These are phyloP conservation scores for Corythornis madagascariensis DNA, from an alignment of 2,113 vertebrate genomes.

Conservation along the genomic window DNA sequence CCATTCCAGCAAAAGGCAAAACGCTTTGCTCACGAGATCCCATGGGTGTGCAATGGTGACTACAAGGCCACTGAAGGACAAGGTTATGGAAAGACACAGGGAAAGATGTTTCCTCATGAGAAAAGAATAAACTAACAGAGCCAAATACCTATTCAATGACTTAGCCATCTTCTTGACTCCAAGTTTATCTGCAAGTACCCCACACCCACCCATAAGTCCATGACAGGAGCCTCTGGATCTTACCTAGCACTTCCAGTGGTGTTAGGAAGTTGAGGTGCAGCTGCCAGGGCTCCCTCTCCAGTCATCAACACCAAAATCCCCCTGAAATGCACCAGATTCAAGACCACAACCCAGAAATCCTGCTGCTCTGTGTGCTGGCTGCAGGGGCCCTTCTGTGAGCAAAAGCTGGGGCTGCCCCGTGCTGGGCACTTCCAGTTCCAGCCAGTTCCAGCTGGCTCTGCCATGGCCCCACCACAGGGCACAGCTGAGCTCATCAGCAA, in stretches of 20 bases:
- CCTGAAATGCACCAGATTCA: rapidly evolving
- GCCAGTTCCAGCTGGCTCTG: rapidly evolving
- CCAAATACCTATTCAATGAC: rapidly evolving
- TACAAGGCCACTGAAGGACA: not conserved
- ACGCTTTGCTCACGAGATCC: not conserved
- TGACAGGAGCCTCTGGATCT: not conserved
- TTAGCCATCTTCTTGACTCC: not conserved
- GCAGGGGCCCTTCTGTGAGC: rapidly evolving
- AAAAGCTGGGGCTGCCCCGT: rapidly evolving
- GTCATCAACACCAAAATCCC: not conserved
- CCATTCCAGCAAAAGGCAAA: not conserved
- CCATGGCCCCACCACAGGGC: rapidly evolving
- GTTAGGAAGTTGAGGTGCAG: rapidly evolving
- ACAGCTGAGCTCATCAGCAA: rapidly evolving
- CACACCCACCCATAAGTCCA: rapidly evolving
- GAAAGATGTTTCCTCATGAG: not conserved
- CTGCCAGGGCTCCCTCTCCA: not conserved
- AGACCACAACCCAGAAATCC: not conserved
- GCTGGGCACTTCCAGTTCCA: rapidly evolving
- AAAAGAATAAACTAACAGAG: not conserved
- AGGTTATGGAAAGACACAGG: not conserved
- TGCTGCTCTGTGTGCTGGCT: not conserved
- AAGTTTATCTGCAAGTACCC: not conserved
- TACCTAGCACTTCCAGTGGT: not conserved
- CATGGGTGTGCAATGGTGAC: rapidly evolving